Evolutionary conservation across 2,113 vertebrate species (phyloP).

Genomic region (Dasypus novemcinctus): DNA sequence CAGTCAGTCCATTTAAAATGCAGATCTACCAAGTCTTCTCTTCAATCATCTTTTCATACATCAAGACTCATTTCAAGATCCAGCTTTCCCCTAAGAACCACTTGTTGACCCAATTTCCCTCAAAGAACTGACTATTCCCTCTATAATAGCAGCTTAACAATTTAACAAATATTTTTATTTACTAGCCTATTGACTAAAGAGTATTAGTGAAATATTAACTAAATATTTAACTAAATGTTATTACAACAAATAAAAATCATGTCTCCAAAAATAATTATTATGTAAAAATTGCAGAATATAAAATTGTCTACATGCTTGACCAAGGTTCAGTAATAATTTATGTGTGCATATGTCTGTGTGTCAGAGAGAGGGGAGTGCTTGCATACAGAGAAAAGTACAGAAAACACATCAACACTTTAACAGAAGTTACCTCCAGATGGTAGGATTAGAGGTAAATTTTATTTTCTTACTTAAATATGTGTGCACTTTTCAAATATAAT

Average conservation of each 20-base stretch:
- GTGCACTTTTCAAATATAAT: neutral
- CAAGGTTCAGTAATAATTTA: neutral
- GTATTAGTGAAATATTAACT: neutral
- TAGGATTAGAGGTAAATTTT: neutral
- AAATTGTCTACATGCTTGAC: neutral
- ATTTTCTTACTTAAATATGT: neutral
- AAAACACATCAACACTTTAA: neutral
- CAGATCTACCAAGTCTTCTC: neutral
- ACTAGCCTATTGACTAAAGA: neutral
- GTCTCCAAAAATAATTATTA: neutral
- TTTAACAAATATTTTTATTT: neutral
- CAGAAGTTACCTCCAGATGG: neutral
- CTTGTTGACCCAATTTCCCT: neutral
- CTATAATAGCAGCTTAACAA: neutral
- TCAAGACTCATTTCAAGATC: neutral
- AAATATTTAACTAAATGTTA: neutral
- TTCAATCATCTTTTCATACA: neutral
- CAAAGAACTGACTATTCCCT: neutral
- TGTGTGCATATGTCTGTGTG: rapidly evolving
- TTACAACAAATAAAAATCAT: neutral
- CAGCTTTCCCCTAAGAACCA: neutral
- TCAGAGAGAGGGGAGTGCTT: neutral
- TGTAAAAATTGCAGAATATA: neutral
- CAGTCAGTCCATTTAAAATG: slow-evolving; percentile 38
- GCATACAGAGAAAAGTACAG: neutral